These are phyloP conservation scores for Cephus pulcher DNA, from an alignment of 2,888 invertebrate genomes.

Conservation along the genomic window DNA sequence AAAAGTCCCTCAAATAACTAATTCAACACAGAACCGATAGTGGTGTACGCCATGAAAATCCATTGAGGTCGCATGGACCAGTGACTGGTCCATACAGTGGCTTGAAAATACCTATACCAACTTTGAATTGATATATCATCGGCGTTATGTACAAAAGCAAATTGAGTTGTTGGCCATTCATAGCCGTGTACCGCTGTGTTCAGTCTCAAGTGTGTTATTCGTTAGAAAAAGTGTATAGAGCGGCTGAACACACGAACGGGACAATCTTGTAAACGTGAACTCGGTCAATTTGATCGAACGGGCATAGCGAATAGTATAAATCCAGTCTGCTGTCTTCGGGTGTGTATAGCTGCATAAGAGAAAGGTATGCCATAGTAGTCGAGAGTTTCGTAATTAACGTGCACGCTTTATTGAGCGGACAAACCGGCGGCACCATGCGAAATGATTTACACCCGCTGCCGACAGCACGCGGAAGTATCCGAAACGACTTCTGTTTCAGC, in stretches of 20 bases:
- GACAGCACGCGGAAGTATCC: conserved; percentile 39
- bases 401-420: conserved; percentile 19
- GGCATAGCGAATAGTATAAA: neutral
- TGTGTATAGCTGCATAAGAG: neutral
- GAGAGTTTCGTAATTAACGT: conserved; percentile 13
- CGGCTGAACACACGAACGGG: neutral
- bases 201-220: neutral
- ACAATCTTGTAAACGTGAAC: neutral
- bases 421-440: conserved; percentile 12
- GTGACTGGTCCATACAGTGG: neutral
- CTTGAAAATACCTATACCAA: neutral
- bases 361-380: neutral
- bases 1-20: neutral
- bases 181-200: neutral
- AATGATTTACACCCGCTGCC: conserved; percentile 21
- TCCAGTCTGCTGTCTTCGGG: neutral
- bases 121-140: neutral
- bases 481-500: conserved; percentile 40
- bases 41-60: too few species aligned
- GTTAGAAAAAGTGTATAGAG: neutral
- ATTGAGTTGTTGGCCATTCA: neutral
- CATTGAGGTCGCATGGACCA: too few species aligned
- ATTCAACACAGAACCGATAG: neutral
- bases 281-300: neutral
- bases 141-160: neutral